These are phyloP conservation scores for Plebejus melissa DNA, from an alignment of 2,888 invertebrate species.

Conservation along the genomic window DNA sequence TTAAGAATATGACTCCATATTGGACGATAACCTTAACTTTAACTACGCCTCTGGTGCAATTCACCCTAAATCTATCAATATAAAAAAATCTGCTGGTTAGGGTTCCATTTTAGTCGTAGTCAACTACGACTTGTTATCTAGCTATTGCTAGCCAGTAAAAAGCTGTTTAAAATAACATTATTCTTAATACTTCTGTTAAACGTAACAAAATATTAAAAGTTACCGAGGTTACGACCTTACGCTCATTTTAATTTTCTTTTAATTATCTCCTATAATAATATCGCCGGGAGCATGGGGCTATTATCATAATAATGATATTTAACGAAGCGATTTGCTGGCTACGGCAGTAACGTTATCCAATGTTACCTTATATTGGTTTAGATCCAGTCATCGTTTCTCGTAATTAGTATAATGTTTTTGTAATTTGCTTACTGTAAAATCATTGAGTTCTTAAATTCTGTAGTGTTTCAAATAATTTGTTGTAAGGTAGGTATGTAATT, in stretches of 20 bases:
- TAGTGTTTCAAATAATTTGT: no score
- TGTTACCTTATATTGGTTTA: conserved; percentile 7
- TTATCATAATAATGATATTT: conserved; percentile 20
- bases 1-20: no score
- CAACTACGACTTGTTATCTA: no score
- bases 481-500: no score
- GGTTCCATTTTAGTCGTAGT: no score
- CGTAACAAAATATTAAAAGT: not conserved
- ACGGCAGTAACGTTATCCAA: not conserved
- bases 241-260: conserved; percentile 8
- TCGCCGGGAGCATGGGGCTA: not conserved
- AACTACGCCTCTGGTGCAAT: no score
- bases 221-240: not conserved
- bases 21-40: no score
- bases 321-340: conserved; percentile 16
- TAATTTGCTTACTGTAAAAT: not conserved
- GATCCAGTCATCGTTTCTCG: not conserved
- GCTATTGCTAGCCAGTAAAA: no score
- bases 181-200: not conserved
- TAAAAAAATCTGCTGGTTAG: no score
- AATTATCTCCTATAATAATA: conserved; percentile 11
- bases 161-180: no score
- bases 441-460: not conserved
- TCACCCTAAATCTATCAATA: no score
- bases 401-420: conserved; percentile 20